phyloP scores from a whole-genome alignment of 1,140 invertebrate species.

The Pomacea maculata region DNA sequence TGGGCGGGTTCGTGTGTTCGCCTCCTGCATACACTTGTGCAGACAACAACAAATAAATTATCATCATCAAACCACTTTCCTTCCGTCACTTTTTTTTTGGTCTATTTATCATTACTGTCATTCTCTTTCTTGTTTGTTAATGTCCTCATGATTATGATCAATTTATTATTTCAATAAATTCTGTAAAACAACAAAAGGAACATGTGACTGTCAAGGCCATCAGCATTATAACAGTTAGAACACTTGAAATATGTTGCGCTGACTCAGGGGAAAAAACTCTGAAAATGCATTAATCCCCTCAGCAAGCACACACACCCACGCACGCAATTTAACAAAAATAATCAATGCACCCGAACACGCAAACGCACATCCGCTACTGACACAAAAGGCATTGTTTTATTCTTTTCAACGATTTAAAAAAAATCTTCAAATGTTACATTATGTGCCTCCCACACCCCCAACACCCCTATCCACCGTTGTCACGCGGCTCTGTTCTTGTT shows the following conservation, averaged over 20 bases:
- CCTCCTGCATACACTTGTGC: too few species aligned
- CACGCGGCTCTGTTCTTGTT: not conserved
- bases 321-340: not conserved
- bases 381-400: not conserved
- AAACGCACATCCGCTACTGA: not conserved
- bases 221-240: too few species aligned
- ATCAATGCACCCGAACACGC: not conserved
- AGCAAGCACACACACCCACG: not conserved
- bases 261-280: too few species aligned
- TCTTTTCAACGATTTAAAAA: conserved; percentile 6
- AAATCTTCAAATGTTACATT: not conserved
- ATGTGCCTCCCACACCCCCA: not conserved
- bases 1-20: not conserved
- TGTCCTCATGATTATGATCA: too few species aligned
- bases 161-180: too few species aligned
- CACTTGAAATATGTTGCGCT: too few species aligned
- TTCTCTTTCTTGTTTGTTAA: not conserved
- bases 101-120: not conserved
- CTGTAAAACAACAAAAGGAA: too few species aligned
- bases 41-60: too few species aligned
- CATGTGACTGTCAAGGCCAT: too few species aligned
- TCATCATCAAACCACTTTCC: too few species aligned
- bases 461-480: conserved; percentile 15
- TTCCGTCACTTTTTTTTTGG: too few species aligned
- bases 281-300: too few species aligned